Conservation (phyloP, 2,113 vertebrate species). For the Forbesichthys papilliferus region DNA sequence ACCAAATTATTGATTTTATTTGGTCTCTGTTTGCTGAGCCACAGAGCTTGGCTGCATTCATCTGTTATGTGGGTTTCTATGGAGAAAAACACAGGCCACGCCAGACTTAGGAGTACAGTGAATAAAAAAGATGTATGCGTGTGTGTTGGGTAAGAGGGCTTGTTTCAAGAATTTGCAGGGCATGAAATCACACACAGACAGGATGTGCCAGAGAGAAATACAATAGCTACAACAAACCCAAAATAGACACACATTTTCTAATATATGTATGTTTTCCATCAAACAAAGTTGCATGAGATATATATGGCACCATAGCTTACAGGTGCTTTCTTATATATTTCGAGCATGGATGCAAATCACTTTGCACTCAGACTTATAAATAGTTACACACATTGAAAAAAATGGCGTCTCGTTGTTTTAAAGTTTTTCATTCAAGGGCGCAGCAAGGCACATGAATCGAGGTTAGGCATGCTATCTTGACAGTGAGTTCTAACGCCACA, state of each 20-base stretch:
- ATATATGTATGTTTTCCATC: too few species aligned
- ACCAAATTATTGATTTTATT: slow-evolving; percentile 72
- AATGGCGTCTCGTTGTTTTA: too few species aligned
- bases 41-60: slow-evolving; percentile 68
- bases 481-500: too few species aligned
- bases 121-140: slow-evolving; percentile 53
- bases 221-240: too few species aligned
- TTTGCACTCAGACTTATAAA: not conserved
- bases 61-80: slow-evolving; percentile 93
- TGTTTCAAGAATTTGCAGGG: slow-evolving; percentile 68
- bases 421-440: too few species aligned
- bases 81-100: slow-evolving; percentile 78
- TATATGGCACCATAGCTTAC: not conserved
- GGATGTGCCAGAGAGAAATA: not conserved
- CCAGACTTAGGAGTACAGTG: slow-evolving; percentile 76
- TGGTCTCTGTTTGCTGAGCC: slow-evolving; percentile 80
- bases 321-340: not conserved
- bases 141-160: slow-evolving; percentile 56
- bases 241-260: too few species aligned
- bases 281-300: not conserved
- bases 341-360: not conserved
- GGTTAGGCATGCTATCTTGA: too few species aligned
- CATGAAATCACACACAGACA: slow-evolving; percentile 55
- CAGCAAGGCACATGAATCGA: too few species aligned
- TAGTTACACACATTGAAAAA: too few species aligned